Base-by-base conservation (phyloP, 2,888 invertebrate species). In the Aphidoletes aphidimyza region DNA sequence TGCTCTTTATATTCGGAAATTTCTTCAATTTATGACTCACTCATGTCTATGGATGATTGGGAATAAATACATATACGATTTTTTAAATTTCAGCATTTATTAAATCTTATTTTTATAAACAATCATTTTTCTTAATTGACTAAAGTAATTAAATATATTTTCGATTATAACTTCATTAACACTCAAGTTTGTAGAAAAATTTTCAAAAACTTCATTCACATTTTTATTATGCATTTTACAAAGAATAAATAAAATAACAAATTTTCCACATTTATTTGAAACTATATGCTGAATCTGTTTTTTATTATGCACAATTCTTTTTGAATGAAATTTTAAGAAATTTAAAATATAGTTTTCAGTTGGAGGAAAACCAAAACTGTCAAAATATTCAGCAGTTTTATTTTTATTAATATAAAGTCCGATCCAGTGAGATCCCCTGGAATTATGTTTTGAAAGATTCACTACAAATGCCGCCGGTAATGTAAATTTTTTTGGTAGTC, bases 91-190 rank as follows among this genome's bases (percentile, higher is more conserved):
- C n/a, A n/a, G n/a, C n/a, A n/a, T n/a, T n/a, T n/a, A n/a, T n/a
- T n/a, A n/a, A n/a, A n/a, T n/a, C n/a, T n/a, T n/a, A n/a, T n/a
- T n/a, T n/a, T n/a, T n/a, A n/a, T n/a, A n/a, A n/a, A n/a, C n/a
- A n/a, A n/a, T n/a, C n/a, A n/a, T n/a, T n/a, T n/a, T n/a, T n/a
- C n/a, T n/a, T n/a, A n/a, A n/a, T n/a, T n/a, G n/a, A n/a, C n/a
- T n/a, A n/a, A n/a, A n/a, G n/a, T n/a, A 69, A 69, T 85, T 88
- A 89, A 85, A 87, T 86, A 39, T 39, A 8, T 39, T 39, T 0
- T 89, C 49, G 6, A 49, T n/a, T 49, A 49, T 17, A n/a, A 49
- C 5, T 3, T 49, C 49, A n/a, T 49, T 49, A n/a, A 49, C 49
- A 17, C 6, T 9, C 17, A 49, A 17, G 17, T 49, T 49, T 49